Evolutionary conservation across 2,797 vertebrate species (phyloP).

Genomic region (Phataginus tricuspis): DNA sequence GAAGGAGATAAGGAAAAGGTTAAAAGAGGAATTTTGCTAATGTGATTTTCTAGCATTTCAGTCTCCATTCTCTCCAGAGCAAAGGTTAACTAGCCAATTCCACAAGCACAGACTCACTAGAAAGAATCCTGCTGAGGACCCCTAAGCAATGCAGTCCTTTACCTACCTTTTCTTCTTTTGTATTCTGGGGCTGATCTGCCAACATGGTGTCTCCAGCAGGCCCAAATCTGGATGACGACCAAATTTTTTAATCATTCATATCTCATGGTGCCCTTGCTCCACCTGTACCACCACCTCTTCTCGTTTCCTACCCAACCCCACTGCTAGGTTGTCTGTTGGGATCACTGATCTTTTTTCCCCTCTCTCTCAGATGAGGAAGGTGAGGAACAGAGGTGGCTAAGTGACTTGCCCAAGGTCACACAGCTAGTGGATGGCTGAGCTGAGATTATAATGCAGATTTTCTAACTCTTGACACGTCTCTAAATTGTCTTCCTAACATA

Average conservation of each 20-base stretch:
- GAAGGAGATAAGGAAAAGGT: slow-evolving; percentile 56
- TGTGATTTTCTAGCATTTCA: slow-evolving; percentile 70
- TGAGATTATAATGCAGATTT: not conserved
- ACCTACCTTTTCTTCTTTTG: not conserved
- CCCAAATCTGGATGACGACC: slow-evolving; percentile 1
- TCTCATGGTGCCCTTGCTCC: not conserved
- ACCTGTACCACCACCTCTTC: not conserved
- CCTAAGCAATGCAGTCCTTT: not conserved
- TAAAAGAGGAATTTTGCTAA: slow-evolving; percentile 73
- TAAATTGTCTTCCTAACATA: slow-evolving; percentile 29
- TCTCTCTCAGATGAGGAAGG: slow-evolving; percentile 4
- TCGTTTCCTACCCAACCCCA: slow-evolving; percentile 21
- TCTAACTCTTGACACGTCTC: slow-evolving; percentile 14
- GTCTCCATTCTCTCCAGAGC: slow-evolving; percentile 49
- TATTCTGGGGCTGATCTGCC: not conserved
- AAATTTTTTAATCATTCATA: not conserved
- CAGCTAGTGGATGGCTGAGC: not conserved
- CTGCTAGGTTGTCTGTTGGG: not conserved
- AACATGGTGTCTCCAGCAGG: not conserved
- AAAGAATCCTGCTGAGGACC: slow-evolving; percentile 4
- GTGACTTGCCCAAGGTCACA: not conserved
- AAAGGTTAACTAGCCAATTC: slow-evolving; percentile 69
- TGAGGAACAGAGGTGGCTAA: not conserved
- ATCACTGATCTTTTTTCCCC: not conserved
- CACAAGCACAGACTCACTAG: slow-evolving; percentile 40